Base-by-base conservation (phyloP, 2,113 vertebrate species). In the Psammodynastes pulverulentus region DNA sequence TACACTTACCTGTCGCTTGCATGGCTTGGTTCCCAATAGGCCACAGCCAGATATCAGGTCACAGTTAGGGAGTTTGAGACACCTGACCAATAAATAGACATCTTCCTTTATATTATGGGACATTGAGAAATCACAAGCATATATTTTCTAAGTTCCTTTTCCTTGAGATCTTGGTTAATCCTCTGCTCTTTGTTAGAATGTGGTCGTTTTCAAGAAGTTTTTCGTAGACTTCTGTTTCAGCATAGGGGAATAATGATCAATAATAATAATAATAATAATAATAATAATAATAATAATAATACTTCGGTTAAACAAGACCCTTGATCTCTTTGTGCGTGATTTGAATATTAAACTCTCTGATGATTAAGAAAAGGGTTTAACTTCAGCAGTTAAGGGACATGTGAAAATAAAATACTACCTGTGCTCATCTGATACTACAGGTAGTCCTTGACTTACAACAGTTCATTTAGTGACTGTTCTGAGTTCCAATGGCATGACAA, bases 41-140 rank as follows among this genome's bases (percentile, higher is more conserved):
- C 3, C 0, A 1, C 1, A 0, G 26, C 26, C 26, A 29, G 58
- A 62, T 62, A 29, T 9, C 3, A 12, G 58, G 58, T 4, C 58
- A 62, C 1, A 26, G 58, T 29, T 26, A 29, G 26, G 10, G 58
- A 62, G 21, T 62, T 62, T 29, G 26, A 10, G 58, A 4, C 58
- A 9, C 26, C 10, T 3, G 26, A 26, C 58, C 23, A 29, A n/a
- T 67, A 34, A 67, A 67, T 34, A 34, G 62, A n/a, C 15, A 67
- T 6, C 4, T 67, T 67, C 29, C 29, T 67, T 67, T 34, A n/a
- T 67, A 34, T 67, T 67, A 67, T 15, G 62, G 62, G 29, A 34
- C 62, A 67, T 15, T n/a, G 62, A 67, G 62, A 67, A 67, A n/a
- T 34, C 62, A 67, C 29, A 67, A 67, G 62, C 10, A 29, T 62